Evolutionary conservation across 2,797 vertebrate species (phyloP).

Genomic region (Tauraco hartlaubi): DNA sequence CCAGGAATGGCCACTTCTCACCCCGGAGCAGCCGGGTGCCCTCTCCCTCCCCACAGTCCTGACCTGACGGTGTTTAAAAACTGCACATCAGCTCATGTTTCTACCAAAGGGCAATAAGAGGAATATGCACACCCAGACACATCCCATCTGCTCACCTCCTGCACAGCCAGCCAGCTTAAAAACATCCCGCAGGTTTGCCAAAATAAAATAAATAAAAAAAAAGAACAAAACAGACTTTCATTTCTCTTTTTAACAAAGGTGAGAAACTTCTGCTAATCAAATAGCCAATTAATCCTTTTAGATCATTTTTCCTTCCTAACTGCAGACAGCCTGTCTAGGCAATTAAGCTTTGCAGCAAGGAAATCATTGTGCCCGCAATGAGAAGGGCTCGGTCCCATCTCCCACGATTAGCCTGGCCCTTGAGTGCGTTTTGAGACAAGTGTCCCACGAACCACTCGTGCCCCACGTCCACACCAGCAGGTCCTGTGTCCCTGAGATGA

Average conservation of each 20-base stretch:
- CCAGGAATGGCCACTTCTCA: neutral
- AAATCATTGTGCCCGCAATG: rapidly evolving
- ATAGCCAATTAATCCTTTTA: neutral
- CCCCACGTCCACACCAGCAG: rapidly evolving
- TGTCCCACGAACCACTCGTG: rapidly evolving
- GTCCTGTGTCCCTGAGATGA: rapidly evolving
- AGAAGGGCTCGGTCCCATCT: neutral
- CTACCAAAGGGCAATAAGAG: neutral
- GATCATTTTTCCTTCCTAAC: rapidly evolving
- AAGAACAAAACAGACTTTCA: neutral
- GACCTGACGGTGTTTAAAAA: neutral
- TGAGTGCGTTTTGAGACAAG: rapidly evolving
- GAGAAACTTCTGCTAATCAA: neutral
- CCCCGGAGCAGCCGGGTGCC: neutral
- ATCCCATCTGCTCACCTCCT: neutral
- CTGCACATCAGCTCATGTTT: neutral
- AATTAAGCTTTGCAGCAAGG: neutral
- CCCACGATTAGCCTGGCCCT: rapidly evolving
- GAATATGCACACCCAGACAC: neutral
- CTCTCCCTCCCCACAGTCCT: neutral
- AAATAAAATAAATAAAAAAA: neutral
- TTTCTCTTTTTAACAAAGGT: neutral
- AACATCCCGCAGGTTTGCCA: neutral
- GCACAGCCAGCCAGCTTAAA: neutral
- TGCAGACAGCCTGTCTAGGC: rapidly evolving